A percentile compares a stretch with the other conserved stretches of the same genome.
These are phyloP conservation scores for Wasmannia auropunctata DNA, from an alignment of 1,140 invertebrate genomes.

Conservation along the genomic window DNA sequence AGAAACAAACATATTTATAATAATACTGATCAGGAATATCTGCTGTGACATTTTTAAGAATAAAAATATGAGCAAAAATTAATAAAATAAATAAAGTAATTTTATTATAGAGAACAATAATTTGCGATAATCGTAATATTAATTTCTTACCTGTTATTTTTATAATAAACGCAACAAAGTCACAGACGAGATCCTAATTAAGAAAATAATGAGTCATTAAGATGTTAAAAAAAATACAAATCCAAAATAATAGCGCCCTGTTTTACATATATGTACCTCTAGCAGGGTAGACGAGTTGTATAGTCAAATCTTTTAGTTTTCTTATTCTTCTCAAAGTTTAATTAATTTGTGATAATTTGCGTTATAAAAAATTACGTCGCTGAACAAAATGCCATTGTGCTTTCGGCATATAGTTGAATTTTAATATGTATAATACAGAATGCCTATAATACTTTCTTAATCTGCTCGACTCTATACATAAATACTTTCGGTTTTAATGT, in stretches of 20 bases:
- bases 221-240: not conserved
- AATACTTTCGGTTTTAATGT: not conserved
- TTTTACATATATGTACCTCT: slow-evolving; percentile 8
- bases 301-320: slow-evolving; percentile 3
- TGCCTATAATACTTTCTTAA: not conserved
- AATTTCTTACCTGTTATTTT: not conserved
- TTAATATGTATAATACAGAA: not conserved
- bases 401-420: not conserved
- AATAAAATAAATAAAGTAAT: not conserved
- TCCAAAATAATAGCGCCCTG: not conserved
- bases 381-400: not conserved
- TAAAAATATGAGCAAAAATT: not conserved
- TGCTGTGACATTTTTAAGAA: not conserved
- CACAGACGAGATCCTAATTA: slow-evolving; percentile 10
- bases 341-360: slow-evolving; percentile 18
- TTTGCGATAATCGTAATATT: not conserved
- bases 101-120: not conserved
- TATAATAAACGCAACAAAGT: not conserved
- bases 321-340: slow-evolving; percentile 6
- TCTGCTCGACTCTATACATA: not conserved
- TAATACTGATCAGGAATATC: not conserved
- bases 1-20: not conserved
- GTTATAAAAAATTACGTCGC: slow-evolving; percentile 23
- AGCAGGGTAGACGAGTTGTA: not conserved
- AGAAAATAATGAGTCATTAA: slow-evolving; percentile 14